Conservation (phyloP, 2,113 vertebrate genomes). For the Cranoglanis bouderius region DNA sequence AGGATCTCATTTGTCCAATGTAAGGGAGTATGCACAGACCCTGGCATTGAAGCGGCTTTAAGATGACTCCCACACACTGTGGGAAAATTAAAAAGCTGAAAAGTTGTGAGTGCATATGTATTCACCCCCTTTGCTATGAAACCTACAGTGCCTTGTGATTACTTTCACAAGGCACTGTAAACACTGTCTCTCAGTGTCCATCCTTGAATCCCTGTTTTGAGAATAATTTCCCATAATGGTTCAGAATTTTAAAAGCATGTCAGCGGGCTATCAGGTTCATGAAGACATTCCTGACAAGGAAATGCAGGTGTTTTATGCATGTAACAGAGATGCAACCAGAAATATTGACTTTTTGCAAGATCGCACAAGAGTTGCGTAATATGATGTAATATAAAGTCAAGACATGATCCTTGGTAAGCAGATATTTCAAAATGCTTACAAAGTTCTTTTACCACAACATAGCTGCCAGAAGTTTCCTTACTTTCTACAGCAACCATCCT, state of each 20-base stretch:
- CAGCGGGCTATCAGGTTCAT: not conserved
- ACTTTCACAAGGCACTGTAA: no score
- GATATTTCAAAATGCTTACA: not conserved
- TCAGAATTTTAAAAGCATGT: not conserved
- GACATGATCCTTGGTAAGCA: not conserved
- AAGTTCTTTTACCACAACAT: not conserved
- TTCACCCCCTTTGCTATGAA: no score
- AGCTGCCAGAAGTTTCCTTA: not conserved
- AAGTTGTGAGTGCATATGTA: no score
- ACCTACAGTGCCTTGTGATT: no score
- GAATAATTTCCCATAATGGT: not conserved
- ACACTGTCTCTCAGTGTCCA: no score
- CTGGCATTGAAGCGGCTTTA: not conserved
- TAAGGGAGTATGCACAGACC: not conserved
- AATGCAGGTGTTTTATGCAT: not conserved
- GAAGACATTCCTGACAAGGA: not conserved
- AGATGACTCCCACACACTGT: not conserved
- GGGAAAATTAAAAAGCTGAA: no score
- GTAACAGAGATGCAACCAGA: not conserved
- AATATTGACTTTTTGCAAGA: not conserved
- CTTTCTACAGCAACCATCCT: not conserved
- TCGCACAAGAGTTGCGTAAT: not conserved
- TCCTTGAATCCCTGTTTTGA: not conserved
- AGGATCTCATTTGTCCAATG: not conserved
- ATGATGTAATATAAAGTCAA: not conserved